A percentile compares a stretch with the other conserved stretches of the same genome.
Conservation (phyloP, 2,797 vertebrate species). For the Enteromius paludinosus region DNA sequence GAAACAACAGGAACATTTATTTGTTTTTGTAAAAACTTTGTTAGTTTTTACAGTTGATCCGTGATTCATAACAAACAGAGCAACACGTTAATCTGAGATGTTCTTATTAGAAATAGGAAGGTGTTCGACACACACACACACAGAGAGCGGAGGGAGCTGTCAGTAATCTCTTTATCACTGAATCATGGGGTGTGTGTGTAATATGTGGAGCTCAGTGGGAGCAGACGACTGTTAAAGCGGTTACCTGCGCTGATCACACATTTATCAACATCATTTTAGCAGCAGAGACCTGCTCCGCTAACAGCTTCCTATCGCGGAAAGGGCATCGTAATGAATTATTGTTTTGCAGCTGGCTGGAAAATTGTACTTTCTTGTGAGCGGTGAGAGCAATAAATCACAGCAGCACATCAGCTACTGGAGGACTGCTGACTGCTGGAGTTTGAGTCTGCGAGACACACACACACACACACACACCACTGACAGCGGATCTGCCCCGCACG, state of each 20-base stretch:
- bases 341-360: slow-evolving; percentile 98
- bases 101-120: slow-evolving; percentile 42
- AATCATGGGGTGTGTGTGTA: slow-evolving; percentile 44
- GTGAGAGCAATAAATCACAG: slow-evolving; percentile 96
- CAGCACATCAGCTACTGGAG: slow-evolving; percentile 90
- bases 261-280: slow-evolving; percentile 96
- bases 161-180: slow-evolving; percentile 53
- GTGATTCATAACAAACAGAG: slow-evolving; percentile 40
- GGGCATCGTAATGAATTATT: slow-evolving; percentile 99
- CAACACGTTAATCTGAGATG: slow-evolving; percentile 41
- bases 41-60: slow-evolving; percentile 27
- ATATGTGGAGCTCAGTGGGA: slow-evolving; percentile 42
- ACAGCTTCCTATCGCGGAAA: slow-evolving; percentile 93
- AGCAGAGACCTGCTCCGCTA: slow-evolving; percentile 85
- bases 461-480: slow-evolving; percentile 8
- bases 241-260: slow-evolving; percentile 95
- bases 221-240: slow-evolving; percentile 94
- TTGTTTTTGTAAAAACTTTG: slow-evolving; percentile 25
- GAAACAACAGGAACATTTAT: slow-evolving; percentile 16
- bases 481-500: background rate
- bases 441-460: slow-evolving; percentile 51
- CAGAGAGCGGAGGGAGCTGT: slow-evolving; percentile 40
- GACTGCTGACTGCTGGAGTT: slow-evolving; percentile 92
- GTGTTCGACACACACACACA: slow-evolving; percentile 14
- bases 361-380: slow-evolving; percentile 98